Evolutionary conservation across 2,888 invertebrate genomes (phyloP).

Genomic region (Scrobipalpa costella): DNA sequence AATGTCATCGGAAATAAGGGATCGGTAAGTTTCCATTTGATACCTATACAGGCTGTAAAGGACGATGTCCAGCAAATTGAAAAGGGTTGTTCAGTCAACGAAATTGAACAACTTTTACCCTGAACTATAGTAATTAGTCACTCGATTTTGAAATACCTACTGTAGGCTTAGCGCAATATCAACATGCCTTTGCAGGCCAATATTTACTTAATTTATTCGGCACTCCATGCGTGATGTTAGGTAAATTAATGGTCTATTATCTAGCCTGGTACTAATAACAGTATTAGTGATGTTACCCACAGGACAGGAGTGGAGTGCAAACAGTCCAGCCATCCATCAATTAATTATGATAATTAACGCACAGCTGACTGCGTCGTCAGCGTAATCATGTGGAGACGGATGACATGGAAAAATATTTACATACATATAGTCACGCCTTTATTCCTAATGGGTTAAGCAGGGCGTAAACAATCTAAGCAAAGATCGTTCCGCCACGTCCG

Average conservation of each 20-base stretch:
- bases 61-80: too few relatives aligned
- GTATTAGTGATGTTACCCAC: slow-evolving; percentile 2
- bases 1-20: slow-evolving; percentile 74
- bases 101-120: too few relatives aligned
- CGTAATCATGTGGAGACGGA: not conserved
- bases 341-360: slow-evolving; percentile 17
- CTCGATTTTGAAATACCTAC: too few relatives aligned
- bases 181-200: too few relatives aligned
- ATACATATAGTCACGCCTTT: too few relatives aligned
- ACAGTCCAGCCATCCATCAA: slow-evolving; percentile 7
- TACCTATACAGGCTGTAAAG: too few relatives aligned
- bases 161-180: too few relatives aligned
- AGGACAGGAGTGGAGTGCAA: slow-evolving; percentile 1
- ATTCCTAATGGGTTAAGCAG: too few relatives aligned
- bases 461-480: too few relatives aligned
- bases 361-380: not conserved
- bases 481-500: too few relatives aligned
- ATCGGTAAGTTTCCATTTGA: slow-evolving; percentile 57
- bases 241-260: not conserved
- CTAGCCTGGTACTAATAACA: not conserved
- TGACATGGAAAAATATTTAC: not conserved
- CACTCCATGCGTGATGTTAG: not conserved
- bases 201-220: not conserved
- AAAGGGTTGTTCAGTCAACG: too few relatives aligned
- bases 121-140: too few relatives aligned